Conservation (phyloP, 2,113 vertebrate species). For the Sardina pilchardus region DNA sequence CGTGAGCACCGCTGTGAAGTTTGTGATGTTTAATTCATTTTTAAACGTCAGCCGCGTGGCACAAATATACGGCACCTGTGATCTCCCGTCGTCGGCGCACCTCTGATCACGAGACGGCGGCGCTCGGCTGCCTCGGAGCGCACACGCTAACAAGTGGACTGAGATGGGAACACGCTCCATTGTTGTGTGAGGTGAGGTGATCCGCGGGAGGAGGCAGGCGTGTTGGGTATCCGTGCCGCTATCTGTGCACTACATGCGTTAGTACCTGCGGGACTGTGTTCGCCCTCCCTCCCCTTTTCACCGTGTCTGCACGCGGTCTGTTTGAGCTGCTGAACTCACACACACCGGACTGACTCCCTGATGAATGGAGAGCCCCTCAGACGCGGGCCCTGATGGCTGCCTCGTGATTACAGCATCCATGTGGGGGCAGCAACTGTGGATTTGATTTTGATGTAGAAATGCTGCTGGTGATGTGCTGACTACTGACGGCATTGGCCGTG, state of each 20-base stretch:
- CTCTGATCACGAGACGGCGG: neutral
- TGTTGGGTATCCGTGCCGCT: neutral
- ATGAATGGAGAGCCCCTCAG: neutral
- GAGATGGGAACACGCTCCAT: neutral
- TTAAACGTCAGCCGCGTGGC: neutral
- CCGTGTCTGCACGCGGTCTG: neutral
- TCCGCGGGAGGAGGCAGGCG: neutral
- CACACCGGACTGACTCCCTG: neutral
- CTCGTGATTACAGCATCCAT: neutral
- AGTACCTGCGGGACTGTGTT: neutral
- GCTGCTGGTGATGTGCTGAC: neutral
- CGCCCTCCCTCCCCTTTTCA: neutral
- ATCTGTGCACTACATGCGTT: neutral
- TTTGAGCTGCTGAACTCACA: neutral
- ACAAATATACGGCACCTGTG: neutral
- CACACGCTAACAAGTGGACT: neutral
- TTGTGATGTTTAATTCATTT: conserved; percentile 5
- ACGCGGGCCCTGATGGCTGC: neutral
- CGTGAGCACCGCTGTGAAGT: neutral
- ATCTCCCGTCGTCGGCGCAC: neutral
- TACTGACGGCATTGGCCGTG: neutral
- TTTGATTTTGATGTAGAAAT: neutral
- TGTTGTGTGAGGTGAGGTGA: conserved; percentile 2
- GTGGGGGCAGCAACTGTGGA: neutral
- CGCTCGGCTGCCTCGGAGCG: neutral